phyloP scores from a whole-genome alignment of 2,113 vertebrate genomes.

The Petrocephalus zakoni region DNA sequence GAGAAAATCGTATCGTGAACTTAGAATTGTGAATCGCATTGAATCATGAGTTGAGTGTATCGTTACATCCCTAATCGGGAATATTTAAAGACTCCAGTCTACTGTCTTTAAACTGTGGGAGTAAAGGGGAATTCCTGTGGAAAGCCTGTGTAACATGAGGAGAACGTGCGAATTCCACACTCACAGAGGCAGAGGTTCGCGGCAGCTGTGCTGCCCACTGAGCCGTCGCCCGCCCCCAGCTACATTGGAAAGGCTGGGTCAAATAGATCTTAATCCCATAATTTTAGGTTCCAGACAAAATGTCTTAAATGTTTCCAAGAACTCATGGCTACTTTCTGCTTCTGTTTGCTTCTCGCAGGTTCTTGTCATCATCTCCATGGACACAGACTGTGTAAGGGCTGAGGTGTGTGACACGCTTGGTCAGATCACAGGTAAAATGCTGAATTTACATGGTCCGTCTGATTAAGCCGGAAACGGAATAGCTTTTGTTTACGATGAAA shows the following conservation, averaged over 20 bases:
- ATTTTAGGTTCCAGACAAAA: neutral
- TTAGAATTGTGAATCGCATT: too few species aligned
- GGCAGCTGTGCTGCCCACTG: neutral
- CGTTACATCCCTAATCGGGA: too few species aligned
- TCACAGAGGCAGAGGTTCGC: neutral
- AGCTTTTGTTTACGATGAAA: neutral
- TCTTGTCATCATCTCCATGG: slow-evolving; percentile 51
- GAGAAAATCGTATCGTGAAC: too few species aligned
- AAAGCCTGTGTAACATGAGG: neutral
- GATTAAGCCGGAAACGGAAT: neutral
- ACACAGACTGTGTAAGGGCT: slow-evolving; percentile 53
- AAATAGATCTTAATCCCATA: neutral
- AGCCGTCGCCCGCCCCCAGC: neutral
- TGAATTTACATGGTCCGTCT: neutral
- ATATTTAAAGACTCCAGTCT: neutral
- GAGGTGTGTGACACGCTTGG: slow-evolving; percentile 57
- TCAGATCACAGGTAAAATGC: slow-evolving; percentile 62
- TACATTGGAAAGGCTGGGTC: neutral
- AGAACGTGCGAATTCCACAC: neutral
- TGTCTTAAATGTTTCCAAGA: neutral
- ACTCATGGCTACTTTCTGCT: neutral
- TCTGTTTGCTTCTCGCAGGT: slow-evolving; percentile 41
- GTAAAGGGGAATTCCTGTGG: neutral
- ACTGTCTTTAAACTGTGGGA: neutral
- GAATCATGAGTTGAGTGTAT: too few species aligned